These are phyloP conservation scores for Ophion ventricosus DNA, from an alignment of 2,888 invertebrate species.

Conservation along the genomic window DNA sequence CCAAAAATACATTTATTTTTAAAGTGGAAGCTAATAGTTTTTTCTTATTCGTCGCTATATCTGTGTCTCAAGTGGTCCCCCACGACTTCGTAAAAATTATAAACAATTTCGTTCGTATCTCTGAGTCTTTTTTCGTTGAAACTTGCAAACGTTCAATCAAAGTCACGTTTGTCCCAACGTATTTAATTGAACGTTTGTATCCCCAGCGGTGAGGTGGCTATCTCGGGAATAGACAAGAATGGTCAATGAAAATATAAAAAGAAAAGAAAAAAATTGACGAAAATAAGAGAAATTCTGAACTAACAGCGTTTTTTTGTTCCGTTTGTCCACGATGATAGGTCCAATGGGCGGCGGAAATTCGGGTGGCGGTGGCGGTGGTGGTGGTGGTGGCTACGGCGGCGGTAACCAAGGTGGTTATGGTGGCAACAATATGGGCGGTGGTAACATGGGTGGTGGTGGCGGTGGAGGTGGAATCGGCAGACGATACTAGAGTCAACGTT, in stretches of 20 bases:
- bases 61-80: no score
- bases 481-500: constrained; percentile 76
- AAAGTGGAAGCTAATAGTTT: no score
- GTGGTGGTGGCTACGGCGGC: constrained; percentile 83
- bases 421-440: constrained; percentile 82
- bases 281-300: background rate
- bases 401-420: constrained; percentile 82
- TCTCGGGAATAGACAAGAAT: constrained; percentile 13
- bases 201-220: background rate
- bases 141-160: no score
- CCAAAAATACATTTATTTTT: no score
- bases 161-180: no score
- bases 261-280: background rate
- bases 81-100: no score
- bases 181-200: background rate
- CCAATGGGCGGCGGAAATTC: constrained; percentile 79
- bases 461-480: constrained; percentile 82
- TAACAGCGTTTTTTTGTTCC: background rate
- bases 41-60: no score
- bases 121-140: no score
- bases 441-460: constrained; percentile 81
- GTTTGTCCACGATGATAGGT: constrained; percentile 65
- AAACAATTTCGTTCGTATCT: no score
- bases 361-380: constrained; percentile 84
- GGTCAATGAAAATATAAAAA: constrained; percentile 7